Percentiles rank a stretch among this genome's conserved stretches.
Conservation (phyloP, 2,797 vertebrate genomes). For the Botia almorhae region DNA sequence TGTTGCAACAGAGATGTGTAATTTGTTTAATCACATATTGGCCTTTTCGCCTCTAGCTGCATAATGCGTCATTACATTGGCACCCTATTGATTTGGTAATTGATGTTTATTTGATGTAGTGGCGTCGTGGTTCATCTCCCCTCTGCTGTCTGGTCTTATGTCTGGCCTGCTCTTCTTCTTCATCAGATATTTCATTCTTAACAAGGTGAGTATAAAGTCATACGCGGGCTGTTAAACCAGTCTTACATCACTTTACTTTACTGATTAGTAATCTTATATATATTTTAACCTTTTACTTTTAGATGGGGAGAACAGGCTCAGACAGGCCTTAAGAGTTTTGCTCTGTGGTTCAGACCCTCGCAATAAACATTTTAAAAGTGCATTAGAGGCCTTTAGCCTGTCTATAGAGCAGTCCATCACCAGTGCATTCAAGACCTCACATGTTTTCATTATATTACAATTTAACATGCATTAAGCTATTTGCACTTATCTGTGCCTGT, state of each 20-base stretch:
- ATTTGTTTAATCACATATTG: conserved; percentile 31
- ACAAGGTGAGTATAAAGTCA: conserved; percentile 82
- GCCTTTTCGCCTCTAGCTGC: conserved; percentile 59
- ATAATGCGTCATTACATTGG: conserved; percentile 14
- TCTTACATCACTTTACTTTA: not conserved
- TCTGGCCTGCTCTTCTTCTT: conserved; percentile 92
- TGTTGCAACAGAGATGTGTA: conserved; percentile 5
- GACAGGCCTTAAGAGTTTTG: not conserved
- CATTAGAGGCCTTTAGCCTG: not conserved
- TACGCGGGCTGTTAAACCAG: not conserved
- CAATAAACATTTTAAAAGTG: conserved; percentile 12
- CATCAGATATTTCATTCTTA: conserved; percentile 95
- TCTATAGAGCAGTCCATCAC: conserved; percentile 3
- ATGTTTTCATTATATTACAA: conserved; percentile 1
- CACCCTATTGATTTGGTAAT: conserved; percentile 3
- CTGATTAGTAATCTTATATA: not conserved
- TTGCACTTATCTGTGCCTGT: conserved; percentile 5
- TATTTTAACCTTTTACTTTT: not conserved
- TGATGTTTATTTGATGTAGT: conserved; percentile 76
- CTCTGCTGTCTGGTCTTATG: conserved; percentile 97
- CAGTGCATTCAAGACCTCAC: not conserved
- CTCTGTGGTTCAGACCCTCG: not conserved
- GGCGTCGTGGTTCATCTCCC: conserved; percentile 98
- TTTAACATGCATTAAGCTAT: conserved; percentile 13
- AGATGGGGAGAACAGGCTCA: not conserved